Base-by-base conservation (phyloP, 30 jellyfish, hydroid and myxozoan genomes). In the Aurelia coerulea region DNA sequence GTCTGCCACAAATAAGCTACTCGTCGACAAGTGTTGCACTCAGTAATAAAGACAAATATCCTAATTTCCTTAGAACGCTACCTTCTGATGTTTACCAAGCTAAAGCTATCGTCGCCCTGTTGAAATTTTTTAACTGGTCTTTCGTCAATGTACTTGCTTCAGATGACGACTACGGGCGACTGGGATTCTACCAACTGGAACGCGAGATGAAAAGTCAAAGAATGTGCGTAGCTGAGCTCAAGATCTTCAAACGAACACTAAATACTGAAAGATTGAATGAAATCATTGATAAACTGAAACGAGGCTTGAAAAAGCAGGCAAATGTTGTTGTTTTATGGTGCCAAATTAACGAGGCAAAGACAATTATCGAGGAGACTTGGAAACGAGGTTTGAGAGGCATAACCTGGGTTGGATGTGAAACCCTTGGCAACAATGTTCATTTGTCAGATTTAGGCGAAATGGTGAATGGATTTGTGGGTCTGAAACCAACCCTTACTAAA, bases 371-470 rank as follows among this genome's bases (percentile, higher is more conserved):
- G 65, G 94, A 76, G 50, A 91, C 96, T 12, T 58, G 90, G 81
- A 66, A 42, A 19, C 64, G 54, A 35, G 95, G 95, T 49, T 34
- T 85, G 76, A n/a, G 76, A 18, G 86, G 80, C 62, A 59, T 75
- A n/a, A 86, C 92, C 4, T 92, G 98, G 98, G 35, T 92, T 10
- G 98, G 98, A 9, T 87, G 95, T 18, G 98, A 92, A 64, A 86
- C 90, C 0, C 85, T 96, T 80, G 96, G 96, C 17, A 65, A 70
- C 65, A 84, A 85, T 41, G 60, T 42, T 13, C 78, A 86, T 62
- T 32, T 86, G 10, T 51, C 76, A 14, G 85, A 56, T 17, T 78
- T 86, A 1, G 95, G 84, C 15, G 70, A 33, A 16, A 86, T 86
- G 10, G 65, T 86, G 12, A 46, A 79, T 32, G 86, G 92, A 3